Base-by-base conservation (phyloP, 2,888 invertebrate genomes). In the Cosmia trapezina region DNA sequence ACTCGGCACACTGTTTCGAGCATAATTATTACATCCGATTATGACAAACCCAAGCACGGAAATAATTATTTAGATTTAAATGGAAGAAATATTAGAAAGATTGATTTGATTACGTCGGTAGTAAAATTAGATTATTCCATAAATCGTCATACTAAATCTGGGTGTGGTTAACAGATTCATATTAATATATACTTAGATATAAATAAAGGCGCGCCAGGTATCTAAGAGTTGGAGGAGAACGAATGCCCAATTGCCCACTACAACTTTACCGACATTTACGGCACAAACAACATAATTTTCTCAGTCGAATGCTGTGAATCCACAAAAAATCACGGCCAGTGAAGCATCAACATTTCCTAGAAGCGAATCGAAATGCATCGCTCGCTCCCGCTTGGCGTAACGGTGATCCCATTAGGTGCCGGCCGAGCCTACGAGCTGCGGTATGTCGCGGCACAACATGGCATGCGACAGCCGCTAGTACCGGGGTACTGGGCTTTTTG, bases 321-420 rank as follows among this genome's bases (percentile, higher is more conserved):
- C 43, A 80, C 76, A 77, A 84, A 78, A 83, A 78, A 73, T 71
- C 59, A 71, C 71, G 67, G 69, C 77, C 75, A 83, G 76, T 86
- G 81, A 80, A 79, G 81, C 80, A 78, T 77, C 78, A 84, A 67
- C 66, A 73, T 77, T 84, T 84, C 81, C 79, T 80, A 81, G 86
- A 83, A 84, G 70, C 81, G 81, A 75, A 78, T 78, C 83, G 76
- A 83, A 82, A 83, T 83, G 83, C 83, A 81, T 63, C 78, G 67
- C 84, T 63, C 78, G 67, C 84, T 83, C 86, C 85, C 79, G 80
- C 77, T 83, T 79, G 73, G 56, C 70, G 78, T 91, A 91, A 91
- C 91, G 89, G 90, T 90, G 88, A 83, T 88, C 81, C 78, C 79
- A 86, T 88, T 86, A 85, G 77, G 65, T 80, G 80, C 80, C 71